Percentiles rank a stretch among this genome's conserved stretches.
These are phyloP conservation scores for Antechinus flavipes DNA, from an alignment of 2,113 vertebrate genomes.

Conservation along the genomic window DNA sequence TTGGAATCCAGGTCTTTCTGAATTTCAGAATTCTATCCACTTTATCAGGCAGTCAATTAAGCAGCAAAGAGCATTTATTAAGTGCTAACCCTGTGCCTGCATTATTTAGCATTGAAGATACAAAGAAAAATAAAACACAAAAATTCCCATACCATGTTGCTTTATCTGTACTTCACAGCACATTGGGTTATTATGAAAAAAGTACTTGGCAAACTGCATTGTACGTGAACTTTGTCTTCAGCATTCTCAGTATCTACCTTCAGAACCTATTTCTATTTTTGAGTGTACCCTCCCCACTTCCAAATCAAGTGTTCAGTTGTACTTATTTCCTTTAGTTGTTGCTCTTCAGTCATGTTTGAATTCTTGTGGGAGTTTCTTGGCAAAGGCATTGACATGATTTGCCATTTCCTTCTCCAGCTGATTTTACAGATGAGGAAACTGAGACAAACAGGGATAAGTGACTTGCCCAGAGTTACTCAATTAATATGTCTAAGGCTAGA, in stretches of 20 bases:
- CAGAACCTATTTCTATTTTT: background rate
- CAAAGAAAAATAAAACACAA: background rate
- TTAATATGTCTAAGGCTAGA: background rate
- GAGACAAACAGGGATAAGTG: background rate
- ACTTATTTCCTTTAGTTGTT: background rate
- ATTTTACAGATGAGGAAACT: background rate
- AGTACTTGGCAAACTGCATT: background rate
- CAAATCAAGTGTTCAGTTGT: background rate
- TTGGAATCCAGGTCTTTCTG: background rate
- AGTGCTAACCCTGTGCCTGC: background rate
- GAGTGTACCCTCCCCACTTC: background rate
- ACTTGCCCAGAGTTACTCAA: background rate
- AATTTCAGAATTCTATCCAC: too few species aligned
- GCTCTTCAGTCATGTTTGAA: too few species aligned
- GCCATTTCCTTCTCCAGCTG: too few species aligned
- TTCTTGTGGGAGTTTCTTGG: background rate
- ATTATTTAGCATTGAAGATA: background rate
- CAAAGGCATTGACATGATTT: background rate
- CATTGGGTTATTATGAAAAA: background rate
- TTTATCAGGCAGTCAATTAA: background rate
- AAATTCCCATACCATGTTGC: background rate
- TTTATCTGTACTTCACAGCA: background rate
- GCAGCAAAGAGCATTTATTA: background rate
- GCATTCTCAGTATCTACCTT: background rate
- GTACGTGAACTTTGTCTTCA: background rate